These are phyloP conservation scores for Alethe castanea DNA, from an alignment of 2,113 vertebrate species.

Conservation along the genomic window DNA sequence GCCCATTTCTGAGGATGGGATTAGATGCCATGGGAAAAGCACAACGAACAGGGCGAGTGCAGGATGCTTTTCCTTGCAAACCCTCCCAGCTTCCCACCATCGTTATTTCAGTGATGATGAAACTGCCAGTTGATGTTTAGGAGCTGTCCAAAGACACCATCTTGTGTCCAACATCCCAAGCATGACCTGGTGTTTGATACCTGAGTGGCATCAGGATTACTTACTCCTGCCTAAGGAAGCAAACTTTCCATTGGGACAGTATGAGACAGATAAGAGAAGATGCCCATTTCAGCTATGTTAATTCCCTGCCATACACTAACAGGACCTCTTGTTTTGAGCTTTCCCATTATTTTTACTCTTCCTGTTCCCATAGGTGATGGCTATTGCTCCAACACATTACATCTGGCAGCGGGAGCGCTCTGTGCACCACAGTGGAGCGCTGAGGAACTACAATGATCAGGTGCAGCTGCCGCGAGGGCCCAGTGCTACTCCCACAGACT, in stretches of 20 bases:
- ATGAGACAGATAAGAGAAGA: background rate
- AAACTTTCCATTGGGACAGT: background rate
- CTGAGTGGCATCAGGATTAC: background rate
- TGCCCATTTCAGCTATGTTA: accelerated
- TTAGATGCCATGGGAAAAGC: background rate
- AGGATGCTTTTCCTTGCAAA: background rate
- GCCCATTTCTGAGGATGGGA: background rate
- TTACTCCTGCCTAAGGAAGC: background rate
- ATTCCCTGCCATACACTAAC: background rate
- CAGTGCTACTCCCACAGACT: constrained; percentile 77
- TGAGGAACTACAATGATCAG: constrained; percentile 72
- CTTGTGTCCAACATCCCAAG: background rate
- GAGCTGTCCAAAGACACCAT: background rate
- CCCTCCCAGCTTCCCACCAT: background rate
- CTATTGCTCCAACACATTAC: constrained; percentile 87
- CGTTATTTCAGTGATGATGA: background rate
- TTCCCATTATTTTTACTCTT: background rate
- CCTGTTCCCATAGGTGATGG: constrained; percentile 84
- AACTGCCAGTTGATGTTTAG: background rate
- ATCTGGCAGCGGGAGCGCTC: constrained; percentile 88
- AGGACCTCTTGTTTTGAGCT: background rate
- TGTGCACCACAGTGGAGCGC: constrained; percentile 85
- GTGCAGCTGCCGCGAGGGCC: constrained; percentile 79
- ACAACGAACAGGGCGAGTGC: background rate
- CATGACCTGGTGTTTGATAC: background rate